Evolutionary conservation across 2,113 vertebrate species (phyloP).

Genomic region (Aegithalos caudatus): DNA sequence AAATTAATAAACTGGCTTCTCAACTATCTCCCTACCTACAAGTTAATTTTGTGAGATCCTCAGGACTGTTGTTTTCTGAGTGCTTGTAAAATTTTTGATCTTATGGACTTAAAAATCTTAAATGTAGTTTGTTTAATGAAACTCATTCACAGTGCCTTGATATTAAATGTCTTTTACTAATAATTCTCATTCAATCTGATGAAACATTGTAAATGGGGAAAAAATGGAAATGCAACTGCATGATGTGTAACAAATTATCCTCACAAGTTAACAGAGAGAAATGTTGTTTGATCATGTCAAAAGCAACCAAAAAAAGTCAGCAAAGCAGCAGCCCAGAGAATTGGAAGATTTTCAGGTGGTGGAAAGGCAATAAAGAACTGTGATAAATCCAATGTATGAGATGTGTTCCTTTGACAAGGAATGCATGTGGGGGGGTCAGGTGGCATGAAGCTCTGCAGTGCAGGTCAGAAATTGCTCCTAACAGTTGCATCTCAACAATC

Average conservation of each 20-base stretch:
- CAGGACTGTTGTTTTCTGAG: neutral
- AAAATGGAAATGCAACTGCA: neutral
- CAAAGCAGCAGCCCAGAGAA: neutral
- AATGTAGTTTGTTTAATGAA: neutral
- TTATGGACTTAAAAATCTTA: neutral
- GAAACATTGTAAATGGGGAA: neutral
- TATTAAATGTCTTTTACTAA: neutral
- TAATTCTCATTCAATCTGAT: neutral
- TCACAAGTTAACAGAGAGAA: neutral
- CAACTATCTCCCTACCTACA: neutral
- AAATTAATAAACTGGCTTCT: neutral
- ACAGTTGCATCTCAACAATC: neutral
- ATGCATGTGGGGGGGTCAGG: neutral
- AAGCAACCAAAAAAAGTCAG: neutral
- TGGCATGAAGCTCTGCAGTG: neutral
- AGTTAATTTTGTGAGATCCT: neutral
- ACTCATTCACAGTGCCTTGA: neutral
- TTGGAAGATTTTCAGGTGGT: neutral
- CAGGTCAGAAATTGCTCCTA: neutral
- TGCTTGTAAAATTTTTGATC: neutral
- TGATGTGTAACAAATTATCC: neutral
- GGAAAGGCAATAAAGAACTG: neutral
- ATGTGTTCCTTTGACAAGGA: neutral
- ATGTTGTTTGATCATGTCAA: neutral
- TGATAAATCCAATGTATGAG: neutral